Evolutionary conservation across 2,888 invertebrate species (phyloP), one percentile per base, ranked within the genome.

Genomic region (Cephus spinipes): DNA sequence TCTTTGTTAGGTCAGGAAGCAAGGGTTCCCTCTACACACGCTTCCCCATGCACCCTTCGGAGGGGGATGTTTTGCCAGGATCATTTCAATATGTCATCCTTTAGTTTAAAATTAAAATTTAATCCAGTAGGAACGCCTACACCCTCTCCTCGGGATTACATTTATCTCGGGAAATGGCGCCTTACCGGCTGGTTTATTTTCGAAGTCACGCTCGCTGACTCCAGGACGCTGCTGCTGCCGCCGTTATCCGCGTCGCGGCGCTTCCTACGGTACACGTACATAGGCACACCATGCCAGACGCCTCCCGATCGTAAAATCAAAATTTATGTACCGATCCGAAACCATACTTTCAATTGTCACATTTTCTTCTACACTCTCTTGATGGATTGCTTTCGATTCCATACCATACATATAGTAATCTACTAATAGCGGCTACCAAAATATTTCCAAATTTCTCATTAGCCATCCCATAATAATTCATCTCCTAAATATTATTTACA

Each of bases 31-130:
- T 55, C 55, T 23, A 23, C 23, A 23, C 9, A 23, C 6, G 9
- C 55, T 55, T 55, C 9, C 9, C 23, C 55, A 23, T 23, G 9
- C 55, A 23, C 55, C 79, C 78, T 79, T 80, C 78, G 82, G 78
- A 83, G 83, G 84, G 86, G 81, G 81, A 86, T 84, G 83, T 86
- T 55, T 87, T 86, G 85, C 85, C 84, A 83, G 84, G 85, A 78
- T 85, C 87, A 81, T 90, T 88, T 85, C 89, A 87, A 90, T 91
- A 89, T 89, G 89, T 90, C 88, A 89, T 90, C 87, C 88, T 89
- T 90, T 91, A 88, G 89, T 90, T 87, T 86, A 85, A 89, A 90
- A 91, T 91, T 90, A 90, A 91, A 91, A 89, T 90, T 91, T 91
- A 91, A 91, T 91, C 89, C 88, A 77, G 79, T 82, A 81, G 80